Evolutionary conservation across 2,113 vertebrate genomes (phyloP).

Genomic region (Paramormyrops kingsleyae): DNA sequence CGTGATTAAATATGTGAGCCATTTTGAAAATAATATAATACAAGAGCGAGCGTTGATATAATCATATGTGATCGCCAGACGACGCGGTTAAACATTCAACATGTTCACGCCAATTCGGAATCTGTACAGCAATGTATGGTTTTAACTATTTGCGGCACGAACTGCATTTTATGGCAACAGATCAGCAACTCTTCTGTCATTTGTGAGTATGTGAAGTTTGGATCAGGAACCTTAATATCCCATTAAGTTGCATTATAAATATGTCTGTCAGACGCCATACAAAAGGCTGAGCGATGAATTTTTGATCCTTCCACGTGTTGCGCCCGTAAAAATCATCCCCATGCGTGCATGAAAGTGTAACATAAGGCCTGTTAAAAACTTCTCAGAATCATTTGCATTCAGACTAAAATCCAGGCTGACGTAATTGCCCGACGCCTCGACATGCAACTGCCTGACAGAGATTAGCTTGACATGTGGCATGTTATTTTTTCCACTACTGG

Average conservation of each 20-base stretch:
- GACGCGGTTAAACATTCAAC: not conserved
- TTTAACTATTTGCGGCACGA: not conserved
- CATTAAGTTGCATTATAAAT: not conserved
- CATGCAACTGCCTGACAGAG: not conserved
- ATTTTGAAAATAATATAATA: not conserved
- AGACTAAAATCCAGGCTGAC: not conserved
- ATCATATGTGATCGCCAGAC: not conserved
- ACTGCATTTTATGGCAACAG: not conserved
- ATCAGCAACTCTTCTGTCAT: not conserved
- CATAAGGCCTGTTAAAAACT: not conserved
- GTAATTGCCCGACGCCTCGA: not conserved
- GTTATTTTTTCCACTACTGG: not conserved
- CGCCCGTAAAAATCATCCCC: not conserved
- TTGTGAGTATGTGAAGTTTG: not conserved
- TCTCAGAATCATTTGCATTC: not conserved
- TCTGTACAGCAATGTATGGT: not conserved
- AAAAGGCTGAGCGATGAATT: not conserved
- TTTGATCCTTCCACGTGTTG: not conserved
- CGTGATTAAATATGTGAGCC: not conserved
- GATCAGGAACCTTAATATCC: not conserved
- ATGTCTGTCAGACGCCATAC: not conserved
- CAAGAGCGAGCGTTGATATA: not conserved
- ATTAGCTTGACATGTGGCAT: not conserved
- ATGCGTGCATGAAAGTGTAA: not conserved
- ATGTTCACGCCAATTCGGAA: not conserved